phyloP scores from a whole-genome alignment of 2,113 vertebrate species.

The Synodontis membranacea region DNA sequence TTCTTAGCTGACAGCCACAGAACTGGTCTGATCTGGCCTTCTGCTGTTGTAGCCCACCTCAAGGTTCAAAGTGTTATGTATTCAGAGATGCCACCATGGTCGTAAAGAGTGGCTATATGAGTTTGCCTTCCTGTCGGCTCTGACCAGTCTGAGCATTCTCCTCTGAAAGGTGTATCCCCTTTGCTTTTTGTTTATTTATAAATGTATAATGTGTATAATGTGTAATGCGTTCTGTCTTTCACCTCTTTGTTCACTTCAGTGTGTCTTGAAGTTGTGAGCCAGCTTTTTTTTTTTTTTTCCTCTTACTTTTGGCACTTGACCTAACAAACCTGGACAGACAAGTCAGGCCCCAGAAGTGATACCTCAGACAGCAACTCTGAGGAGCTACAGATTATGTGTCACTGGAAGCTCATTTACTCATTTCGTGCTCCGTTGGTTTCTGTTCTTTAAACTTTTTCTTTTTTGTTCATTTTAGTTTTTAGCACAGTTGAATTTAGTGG shows the following conservation, averaged over 20 bases:
- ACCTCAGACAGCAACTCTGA: slow-evolving; percentile 47
- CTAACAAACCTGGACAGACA: slow-evolving; percentile 5
- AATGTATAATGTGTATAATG: no score
- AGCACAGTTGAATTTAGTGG: neutral
- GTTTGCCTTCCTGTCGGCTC: neutral
- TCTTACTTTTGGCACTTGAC: neutral
- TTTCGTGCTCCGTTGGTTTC: neutral
- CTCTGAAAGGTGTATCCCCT: neutral
- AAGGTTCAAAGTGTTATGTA: neutral
- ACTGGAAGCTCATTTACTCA: slow-evolving; percentile 12
- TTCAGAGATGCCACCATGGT: neutral
- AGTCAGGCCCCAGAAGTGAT: slow-evolving; percentile 25
- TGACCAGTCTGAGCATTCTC: neutral
- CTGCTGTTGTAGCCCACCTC: neutral
- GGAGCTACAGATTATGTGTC: slow-evolving; percentile 40
- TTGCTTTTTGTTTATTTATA: neutral
- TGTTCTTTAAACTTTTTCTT: neutral
- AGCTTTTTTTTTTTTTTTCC: no score
- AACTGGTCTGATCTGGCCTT: neutral
- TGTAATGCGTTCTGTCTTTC: neutral
- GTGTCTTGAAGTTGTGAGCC: neutral
- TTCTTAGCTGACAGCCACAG: neutral
- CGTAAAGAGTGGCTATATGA: no score
- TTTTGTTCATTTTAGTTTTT: neutral
- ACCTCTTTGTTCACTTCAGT: neutral